Base-by-base conservation (phyloP, 1,140 invertebrate species). In the Drosophila suzukii region DNA sequence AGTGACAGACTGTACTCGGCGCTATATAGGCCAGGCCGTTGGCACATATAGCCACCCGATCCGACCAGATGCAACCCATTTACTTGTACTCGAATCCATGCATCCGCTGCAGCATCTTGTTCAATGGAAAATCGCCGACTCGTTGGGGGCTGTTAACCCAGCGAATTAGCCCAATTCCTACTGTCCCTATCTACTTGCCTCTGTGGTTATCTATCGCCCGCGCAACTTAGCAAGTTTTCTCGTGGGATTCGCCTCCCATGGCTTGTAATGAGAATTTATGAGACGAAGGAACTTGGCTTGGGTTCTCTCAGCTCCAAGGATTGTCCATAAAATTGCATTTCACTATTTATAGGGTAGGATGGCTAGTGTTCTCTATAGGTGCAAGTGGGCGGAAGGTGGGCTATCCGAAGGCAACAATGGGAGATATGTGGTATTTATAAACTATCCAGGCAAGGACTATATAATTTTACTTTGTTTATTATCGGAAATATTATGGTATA, bases 21-120 rank as follows among this genome's bases (percentile, higher is more conserved):
- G 36, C 46, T 82, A 86, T 88, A 83, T 86, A 86, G 83, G 85
- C 66, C 79, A 88, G 82, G 74, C 67, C 83, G 79, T 73, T 79
- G 78, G 75, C 78, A 79, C 68, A 88, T 67, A 71, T 82, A 76
- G 41, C 32, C 27, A 76, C 44, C 32, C 27, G 34, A n/a, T 27
- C 24, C 20, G 20, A 15, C 12, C 36, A 44, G 41, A 39, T 57
- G 57, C 60, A 46, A 32, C 59, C 36, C 12, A 38, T 34, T 30
- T 65, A 44, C 7, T 15, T 8, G 41, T 4, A 10, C 47, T 49
- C 7, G 4, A 12, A 24, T 24, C 15, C 39, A 27, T 20, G 51
- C 13, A 75, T 57, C 65, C 73, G 41, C 61, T 30, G 50, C 34
- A 67, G 46, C 43, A 30, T 54, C 50, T 60, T 63, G 44, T 43